Conservation (phyloP, 1,140 invertebrate genomes). For the Temnothorax curvispinosus region DNA sequence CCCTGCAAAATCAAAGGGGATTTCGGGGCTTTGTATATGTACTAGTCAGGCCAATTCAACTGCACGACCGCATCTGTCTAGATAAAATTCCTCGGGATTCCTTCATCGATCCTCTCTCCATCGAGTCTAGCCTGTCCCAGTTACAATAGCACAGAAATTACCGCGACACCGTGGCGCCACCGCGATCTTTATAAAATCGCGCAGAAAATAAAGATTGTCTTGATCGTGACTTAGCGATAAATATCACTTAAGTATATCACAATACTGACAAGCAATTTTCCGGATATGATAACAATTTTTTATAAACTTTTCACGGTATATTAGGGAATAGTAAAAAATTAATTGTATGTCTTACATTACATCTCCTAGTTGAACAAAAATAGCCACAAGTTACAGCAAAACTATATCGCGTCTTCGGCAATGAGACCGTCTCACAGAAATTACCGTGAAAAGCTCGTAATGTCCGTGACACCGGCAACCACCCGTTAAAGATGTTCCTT, state of each 20-base stretch:
- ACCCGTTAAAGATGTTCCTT: constrained; percentile 19
- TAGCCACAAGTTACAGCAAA: neutral
- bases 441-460: constrained; percentile 12
- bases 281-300: neutral
- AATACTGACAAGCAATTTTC: neutral
- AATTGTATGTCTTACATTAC: neutral
- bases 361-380: neutral
- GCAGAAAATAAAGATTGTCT: constrained; percentile 12
- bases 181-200: constrained; percentile 11
- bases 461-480: neutral
- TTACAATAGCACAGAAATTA: constrained; percentile 31
- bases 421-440: neutral
- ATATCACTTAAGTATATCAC: neutral
- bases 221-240: constrained; percentile 17
- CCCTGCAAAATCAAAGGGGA: constrained; percentile 64
- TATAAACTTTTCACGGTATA: neutral
- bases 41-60: neutral
- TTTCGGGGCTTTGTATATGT: constrained; percentile 59
- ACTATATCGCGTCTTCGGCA: neutral
- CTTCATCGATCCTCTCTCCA: neutral
- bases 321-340: neutral
- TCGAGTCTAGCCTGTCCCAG: neutral
- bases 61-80: constrained; percentile 56
- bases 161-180: neutral
- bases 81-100: constrained; percentile 53